Percentiles rank a stretch among this genome's conserved stretches.
phyloP scores from a whole-genome alignment of 2,797 vertebrate species.

The Chiloscyllium punctatum region DNA sequence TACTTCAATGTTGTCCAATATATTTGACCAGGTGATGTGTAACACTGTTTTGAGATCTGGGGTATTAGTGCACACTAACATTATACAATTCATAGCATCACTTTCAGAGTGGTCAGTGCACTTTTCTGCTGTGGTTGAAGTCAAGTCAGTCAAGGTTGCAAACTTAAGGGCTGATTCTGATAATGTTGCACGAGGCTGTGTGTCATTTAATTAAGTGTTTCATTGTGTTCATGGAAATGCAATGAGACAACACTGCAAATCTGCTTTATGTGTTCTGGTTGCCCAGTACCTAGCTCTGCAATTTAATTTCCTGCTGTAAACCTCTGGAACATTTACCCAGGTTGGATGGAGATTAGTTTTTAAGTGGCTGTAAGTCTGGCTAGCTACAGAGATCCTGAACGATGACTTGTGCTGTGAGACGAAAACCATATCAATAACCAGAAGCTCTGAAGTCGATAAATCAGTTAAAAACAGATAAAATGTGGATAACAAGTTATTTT shows the following conservation, averaged over 20 bases:
- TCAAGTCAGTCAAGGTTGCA: background rate
- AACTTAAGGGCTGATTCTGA: background rate
- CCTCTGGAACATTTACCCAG: background rate
- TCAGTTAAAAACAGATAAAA: background rate
- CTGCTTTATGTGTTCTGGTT: background rate
- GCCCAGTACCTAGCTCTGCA: background rate
- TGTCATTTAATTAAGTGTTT: background rate
- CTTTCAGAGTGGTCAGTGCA: background rate
- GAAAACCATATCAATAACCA: no score
- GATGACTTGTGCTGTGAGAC: background rate
- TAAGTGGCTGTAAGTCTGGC: background rate
- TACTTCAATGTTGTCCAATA: no score
- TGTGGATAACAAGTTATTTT: background rate
- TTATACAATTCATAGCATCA: background rate
- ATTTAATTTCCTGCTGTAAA: conserved; percentile 27
- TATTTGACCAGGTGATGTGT: no score
- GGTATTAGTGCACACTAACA: background rate
- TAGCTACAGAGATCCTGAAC: background rate
- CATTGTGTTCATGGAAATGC: conserved; percentile 1
- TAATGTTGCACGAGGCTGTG: background rate
- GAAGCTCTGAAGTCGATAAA: background rate
- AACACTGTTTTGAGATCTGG: background rate
- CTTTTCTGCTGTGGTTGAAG: background rate
- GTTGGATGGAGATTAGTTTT: background rate
- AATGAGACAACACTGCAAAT: background rate